A percentile compares a stretch with the other conserved stretches of the same genome.
Conservation (phyloP, 2,888 invertebrate species). For the Cephus rjabovi region DNA sequence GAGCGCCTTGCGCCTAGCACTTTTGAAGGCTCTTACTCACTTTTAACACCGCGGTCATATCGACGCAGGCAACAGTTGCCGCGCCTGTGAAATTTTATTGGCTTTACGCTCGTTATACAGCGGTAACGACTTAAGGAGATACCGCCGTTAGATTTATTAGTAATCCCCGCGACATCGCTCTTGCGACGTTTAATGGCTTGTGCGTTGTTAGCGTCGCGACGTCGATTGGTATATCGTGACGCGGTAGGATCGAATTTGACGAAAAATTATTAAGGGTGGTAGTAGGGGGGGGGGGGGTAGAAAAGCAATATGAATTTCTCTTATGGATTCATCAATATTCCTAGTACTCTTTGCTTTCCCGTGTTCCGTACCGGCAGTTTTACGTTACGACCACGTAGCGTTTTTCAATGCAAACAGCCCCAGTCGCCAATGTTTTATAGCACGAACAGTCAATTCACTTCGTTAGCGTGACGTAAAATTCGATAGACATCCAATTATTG, state of each 20-base stretch:
- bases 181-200: slow-evolving; percentile 38
- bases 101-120: slow-evolving; percentile 33
- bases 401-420: neutral
- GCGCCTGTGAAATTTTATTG: slow-evolving; percentile 37
- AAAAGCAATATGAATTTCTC: neutral
- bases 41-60: slow-evolving; percentile 29
- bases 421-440: neutral
- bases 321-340: neutral
- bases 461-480: neutral
- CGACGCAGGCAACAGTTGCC: slow-evolving; percentile 33
- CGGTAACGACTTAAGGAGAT: slow-evolving; percentile 14
- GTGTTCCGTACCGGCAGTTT: neutral
- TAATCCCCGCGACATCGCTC: slow-evolving; percentile 38
- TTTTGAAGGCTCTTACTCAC: slow-evolving; percentile 31
- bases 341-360: neutral
- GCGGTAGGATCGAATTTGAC: neutral
- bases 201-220: slow-evolving; percentile 33
- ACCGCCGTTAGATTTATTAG: slow-evolving; percentile 35
- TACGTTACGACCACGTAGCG: neutral
- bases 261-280: neutral
- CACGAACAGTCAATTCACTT: neutral
- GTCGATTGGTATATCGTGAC: slow-evolving; percentile 22
- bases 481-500: neutral
- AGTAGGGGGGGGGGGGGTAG: neutral
- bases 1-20: slow-evolving; percentile 12